A percentile compares a stretch with the other conserved stretches of the same genome.
These are phyloP conservation scores for Myodes glareolus DNA, from an alignment of 2,113 vertebrate genomes.

Conservation along the genomic window DNA sequence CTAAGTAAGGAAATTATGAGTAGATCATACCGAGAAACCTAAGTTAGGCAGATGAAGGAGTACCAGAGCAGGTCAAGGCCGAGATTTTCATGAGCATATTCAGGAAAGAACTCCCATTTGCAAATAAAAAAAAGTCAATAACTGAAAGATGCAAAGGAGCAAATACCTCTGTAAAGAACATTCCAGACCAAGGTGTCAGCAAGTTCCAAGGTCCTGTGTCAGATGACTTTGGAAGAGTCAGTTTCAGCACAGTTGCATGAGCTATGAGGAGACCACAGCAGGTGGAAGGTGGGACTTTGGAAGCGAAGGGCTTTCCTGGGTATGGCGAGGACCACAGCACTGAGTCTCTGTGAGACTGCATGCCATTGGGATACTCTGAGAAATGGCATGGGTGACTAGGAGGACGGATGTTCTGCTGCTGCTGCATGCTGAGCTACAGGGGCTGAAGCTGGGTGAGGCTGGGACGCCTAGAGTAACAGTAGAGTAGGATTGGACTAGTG, in stretches of 20 bases:
- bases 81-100: not conserved
- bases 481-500: not conserved
- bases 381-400: not conserved
- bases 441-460: not conserved
- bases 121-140: not conserved
- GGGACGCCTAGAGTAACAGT: not conserved
- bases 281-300: too few species aligned
- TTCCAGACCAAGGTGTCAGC: not conserved
- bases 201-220: not conserved
- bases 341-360: not conserved
- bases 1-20: not conserved
- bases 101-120: not conserved
- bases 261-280: not conserved
- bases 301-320: not conserved
- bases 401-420: not conserved
- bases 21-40: not conserved
- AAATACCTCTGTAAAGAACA: not conserved
- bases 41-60: not conserved
- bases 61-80: accelerated
- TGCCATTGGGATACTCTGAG: not conserved
- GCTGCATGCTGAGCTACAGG: not conserved
- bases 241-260: not conserved
- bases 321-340: not conserved
- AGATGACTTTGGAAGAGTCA: not conserved
- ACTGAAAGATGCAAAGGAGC: not conserved